Evolutionary conservation across 2,113 vertebrate genomes (phyloP).

Genomic region (Misgurnus anguillicaudatus): DNA sequence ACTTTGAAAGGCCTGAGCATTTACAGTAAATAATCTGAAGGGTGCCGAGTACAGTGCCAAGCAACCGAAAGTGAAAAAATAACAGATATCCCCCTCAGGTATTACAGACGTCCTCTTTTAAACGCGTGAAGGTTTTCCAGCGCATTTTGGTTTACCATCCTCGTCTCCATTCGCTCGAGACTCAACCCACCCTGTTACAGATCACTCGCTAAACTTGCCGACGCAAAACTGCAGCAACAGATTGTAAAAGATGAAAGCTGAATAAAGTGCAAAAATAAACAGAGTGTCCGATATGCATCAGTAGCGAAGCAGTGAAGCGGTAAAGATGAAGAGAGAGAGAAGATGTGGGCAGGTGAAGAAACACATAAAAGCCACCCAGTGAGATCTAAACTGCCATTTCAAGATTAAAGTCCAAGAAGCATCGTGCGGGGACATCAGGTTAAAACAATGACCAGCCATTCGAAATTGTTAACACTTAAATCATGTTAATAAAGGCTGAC

Average conservation of each 20-base stretch:
- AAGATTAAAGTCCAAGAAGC: slow-evolving; percentile 31
- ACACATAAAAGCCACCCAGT: slow-evolving; percentile 26
- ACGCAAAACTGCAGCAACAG: background rate
- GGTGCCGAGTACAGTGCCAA: no score
- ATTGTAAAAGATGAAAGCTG: slow-evolving; percentile 18
- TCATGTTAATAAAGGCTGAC: slow-evolving; percentile 19
- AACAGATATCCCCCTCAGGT: no score
- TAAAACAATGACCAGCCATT: background rate
- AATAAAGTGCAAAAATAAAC: slow-evolving; percentile 26
- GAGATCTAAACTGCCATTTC: slow-evolving; percentile 24
- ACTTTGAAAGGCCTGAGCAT: background rate
- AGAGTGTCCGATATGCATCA: background rate
- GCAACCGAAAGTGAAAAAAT: no score
- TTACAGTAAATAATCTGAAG: no score
- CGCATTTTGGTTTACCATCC: background rate
- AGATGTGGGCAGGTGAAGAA: background rate
- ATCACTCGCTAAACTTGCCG: background rate
- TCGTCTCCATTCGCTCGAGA: background rate
- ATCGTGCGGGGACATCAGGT: background rate
- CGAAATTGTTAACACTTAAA: slow-evolving; percentile 16
- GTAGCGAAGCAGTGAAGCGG: background rate
- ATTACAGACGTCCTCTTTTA: no score
- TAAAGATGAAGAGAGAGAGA: slow-evolving; percentile 18
- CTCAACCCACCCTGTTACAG: background rate
- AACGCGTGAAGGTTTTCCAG: background rate